phyloP scores from a whole-genome alignment of 2,888 invertebrate genomes.

The Ophion ellenae region DNA sequence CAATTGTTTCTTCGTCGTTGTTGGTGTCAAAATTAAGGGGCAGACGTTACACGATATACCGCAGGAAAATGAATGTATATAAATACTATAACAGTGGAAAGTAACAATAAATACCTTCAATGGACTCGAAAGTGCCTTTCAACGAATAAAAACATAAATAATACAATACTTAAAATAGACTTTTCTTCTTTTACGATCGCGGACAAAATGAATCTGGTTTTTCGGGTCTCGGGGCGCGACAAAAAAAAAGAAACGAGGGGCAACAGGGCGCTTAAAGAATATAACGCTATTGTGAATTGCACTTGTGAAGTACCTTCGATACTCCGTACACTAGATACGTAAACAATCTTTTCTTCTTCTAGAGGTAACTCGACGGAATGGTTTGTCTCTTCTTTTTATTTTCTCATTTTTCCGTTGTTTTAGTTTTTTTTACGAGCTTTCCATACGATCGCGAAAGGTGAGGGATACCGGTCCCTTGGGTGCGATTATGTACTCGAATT shows the following conservation, averaged over 20 bases:
- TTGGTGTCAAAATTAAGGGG: conserved; percentile 36
- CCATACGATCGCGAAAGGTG: conserved; percentile 84
- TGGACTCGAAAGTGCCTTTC: conserved; percentile 71
- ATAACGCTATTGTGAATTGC: conserved; percentile 39
- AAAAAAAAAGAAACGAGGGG: conserved; percentile 26
- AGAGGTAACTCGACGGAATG: conserved; percentile 61
- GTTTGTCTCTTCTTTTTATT: conserved; percentile 22
- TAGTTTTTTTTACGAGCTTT: conserved; percentile 40
- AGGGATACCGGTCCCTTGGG: conserved; percentile 91
- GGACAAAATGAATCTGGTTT: conserved; percentile 50
- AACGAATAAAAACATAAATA: conserved; percentile 71
- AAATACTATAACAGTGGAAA: conserved; percentile 71
- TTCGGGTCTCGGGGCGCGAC: conserved; percentile 11
- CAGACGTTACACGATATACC: conserved; percentile 55
- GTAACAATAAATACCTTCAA: conserved; percentile 73
- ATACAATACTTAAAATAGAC: conserved; percentile 66
- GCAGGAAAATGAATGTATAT: conserved; percentile 65
- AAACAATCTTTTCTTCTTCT: conserved; percentile 33
- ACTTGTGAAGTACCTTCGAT: conserved; percentile 26
- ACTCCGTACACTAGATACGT: conserved; percentile 32
- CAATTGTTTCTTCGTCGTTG: conserved; percentile 8
- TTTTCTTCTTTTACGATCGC: conserved; percentile 28
- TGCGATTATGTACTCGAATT: conserved; percentile 92
- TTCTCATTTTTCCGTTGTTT: not conserved
- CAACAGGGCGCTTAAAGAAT: conserved; percentile 15